Conservation (phyloP, 37 sponge, comb jelly and placozoan genomes). For the Tethya wilhelma region DNA sequence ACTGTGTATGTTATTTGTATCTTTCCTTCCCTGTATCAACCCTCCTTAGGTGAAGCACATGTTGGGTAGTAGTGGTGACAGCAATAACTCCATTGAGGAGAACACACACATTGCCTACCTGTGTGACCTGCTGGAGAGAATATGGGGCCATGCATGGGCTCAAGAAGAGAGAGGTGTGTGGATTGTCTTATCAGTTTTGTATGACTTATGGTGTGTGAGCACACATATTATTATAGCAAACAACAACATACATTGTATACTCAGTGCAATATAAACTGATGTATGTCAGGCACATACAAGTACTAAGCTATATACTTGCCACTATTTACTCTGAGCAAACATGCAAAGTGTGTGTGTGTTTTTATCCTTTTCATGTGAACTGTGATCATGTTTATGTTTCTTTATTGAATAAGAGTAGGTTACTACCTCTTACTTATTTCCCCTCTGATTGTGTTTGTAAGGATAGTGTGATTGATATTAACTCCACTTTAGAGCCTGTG, state of each 20-base stretch:
- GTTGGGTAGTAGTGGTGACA: conserved; percentile 68
- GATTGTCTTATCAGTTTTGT: neutral
- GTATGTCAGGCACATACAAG: no score
- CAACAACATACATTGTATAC: neutral
- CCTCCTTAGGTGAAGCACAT: conserved; percentile 81
- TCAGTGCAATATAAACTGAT: neutral
- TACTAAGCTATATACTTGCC: no score
- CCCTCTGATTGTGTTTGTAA: no score
- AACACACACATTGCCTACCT: conserved; percentile 93
- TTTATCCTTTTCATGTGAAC: neutral
- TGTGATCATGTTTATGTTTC: no score
- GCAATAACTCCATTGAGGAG: conserved; percentile 80
- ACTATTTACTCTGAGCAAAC: no score
- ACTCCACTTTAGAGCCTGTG: no score
- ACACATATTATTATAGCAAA: neutral
- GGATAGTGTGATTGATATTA: neutral
- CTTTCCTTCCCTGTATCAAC: no score
- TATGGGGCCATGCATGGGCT: conserved; percentile 93
- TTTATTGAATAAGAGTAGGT: no score
- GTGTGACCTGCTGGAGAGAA: conserved; percentile 93
- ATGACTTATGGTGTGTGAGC: neutral
- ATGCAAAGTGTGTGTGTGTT: neutral
- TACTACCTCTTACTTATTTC: no score
- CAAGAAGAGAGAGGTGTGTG: conserved; percentile 72
- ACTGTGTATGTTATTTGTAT: no score